phyloP scores from a whole-genome alignment of 2,888 invertebrate genomes.

The Epiblema foenella region DNA sequence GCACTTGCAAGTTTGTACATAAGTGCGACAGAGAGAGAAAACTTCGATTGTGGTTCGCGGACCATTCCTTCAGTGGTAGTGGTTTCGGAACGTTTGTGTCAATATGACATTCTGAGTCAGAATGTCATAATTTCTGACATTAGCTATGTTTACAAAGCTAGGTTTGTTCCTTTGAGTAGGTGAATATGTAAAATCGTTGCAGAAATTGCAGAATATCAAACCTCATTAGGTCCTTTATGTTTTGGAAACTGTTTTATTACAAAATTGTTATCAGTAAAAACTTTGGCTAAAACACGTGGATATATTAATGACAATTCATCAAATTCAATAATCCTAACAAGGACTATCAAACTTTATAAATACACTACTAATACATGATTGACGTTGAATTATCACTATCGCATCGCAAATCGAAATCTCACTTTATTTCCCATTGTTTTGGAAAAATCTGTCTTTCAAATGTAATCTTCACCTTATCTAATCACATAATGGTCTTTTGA shows the following conservation, averaged over 20 bases:
- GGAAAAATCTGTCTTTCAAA: constrained; percentile 50
- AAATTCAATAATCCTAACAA: neutral
- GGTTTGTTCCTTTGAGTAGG: neutral
- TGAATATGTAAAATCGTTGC: neutral
- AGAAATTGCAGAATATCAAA: neutral
- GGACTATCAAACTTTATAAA: constrained; percentile 29
- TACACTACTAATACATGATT: constrained; percentile 36
- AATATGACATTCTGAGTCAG: constrained; percentile 12
- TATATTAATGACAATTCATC: neutral
- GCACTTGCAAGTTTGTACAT: no score
- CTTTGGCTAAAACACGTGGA: neutral
- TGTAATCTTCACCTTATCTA: constrained; percentile 56
- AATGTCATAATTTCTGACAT: constrained; percentile 3
- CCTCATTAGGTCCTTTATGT: no score
- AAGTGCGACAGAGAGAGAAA: no score
- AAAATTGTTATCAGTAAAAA: neutral
- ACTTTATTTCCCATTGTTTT: constrained; percentile 58
- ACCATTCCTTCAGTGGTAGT: no score
- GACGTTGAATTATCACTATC: constrained; percentile 56
- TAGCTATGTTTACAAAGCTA: constrained; percentile 15
- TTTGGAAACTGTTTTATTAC: no score
- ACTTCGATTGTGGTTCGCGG: no score
- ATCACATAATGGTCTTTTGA: constrained; percentile 68
- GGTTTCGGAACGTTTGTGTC: constrained; percentile 7
- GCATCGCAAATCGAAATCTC: constrained; percentile 44